A percentile compares a stretch with the other conserved stretches of the same genome.
Evolutionary conservation across 2,888 invertebrate species (phyloP).

Genomic region (Dolomedes plantarius): DNA sequence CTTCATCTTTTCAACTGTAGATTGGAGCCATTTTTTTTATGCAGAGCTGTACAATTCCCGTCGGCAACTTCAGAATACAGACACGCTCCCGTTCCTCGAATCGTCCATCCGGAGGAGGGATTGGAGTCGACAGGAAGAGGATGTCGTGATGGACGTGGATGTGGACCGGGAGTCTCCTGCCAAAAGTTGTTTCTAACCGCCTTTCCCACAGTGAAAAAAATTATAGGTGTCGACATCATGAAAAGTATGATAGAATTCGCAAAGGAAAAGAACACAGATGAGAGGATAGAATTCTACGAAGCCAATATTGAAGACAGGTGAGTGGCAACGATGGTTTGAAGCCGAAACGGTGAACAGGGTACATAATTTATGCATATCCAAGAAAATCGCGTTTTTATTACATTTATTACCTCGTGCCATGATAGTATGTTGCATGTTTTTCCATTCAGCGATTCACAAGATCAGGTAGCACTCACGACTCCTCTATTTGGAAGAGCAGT

Average conservation of each 20-base stretch:
- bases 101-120: neutral
- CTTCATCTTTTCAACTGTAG: too few species aligned
- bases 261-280: conserved; percentile 26
- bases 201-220: conserved; percentile 1
- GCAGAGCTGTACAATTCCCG: too few species aligned
- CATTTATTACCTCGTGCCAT: too few species aligned
- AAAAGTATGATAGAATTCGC: conserved; percentile 66
- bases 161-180: conserved; percentile 29
- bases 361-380: too few species aligned
- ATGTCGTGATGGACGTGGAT: conserved; percentile 33
- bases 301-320: conserved; percentile 42
- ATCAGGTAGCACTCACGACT: too few species aligned
- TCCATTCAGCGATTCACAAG: too few species aligned
- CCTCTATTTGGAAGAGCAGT: too few species aligned
- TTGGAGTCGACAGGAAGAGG: conserved; percentile 11
- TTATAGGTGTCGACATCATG: conserved; percentile 56
- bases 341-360: too few species aligned
- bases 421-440: too few species aligned
- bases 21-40: too few species aligned
- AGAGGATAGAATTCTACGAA: conserved; percentile 27
- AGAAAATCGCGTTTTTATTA: too few species aligned
- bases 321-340: neutral
- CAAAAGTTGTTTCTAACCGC: neutral
- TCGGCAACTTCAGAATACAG: neutral
- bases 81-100: neutral